Evolutionary conservation across 1,140 invertebrate species (phyloP), one percentile per base, ranked within the genome.

Genomic region (Lepeophtheirus salmonis): DNA sequence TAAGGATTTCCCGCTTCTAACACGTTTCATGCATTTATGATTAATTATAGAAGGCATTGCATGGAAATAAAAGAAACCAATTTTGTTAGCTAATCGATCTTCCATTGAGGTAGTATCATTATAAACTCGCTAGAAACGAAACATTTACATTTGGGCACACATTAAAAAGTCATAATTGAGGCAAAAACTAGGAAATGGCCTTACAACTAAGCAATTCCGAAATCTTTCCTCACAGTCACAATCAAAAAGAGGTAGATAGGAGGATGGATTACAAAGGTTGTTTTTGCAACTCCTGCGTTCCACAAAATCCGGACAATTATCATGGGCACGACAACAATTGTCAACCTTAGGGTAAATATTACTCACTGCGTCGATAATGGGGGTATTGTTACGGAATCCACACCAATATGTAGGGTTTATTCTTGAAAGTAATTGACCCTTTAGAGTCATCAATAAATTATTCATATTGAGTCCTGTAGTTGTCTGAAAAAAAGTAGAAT

Each of bases 291-390:
- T 2, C 2, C 52, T n/a, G 20, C 52, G 3, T 3, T 54, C 52
- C 17, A 54, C 22, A 54, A 20, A 21, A n/a, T 21, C 10, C 20
- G 52, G 52, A 20, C 52, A 54, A 4, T 54, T 20, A 23, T 54
- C 52, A 24, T 54, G 52, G 10, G n/a, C n/a, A 18, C 52, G 52
- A 54, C 52, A 54, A 13, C 52, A 54, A 23, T 54, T 54, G 22
- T 54, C 52, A 3, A 54, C 20, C 14, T 20, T 18, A 4, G 52
- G 52, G 21, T 54, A 54, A 20, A 54, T 20, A 4, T n/a, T 16
- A 20, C 52, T 54, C 16, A 54, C 6, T n/a, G 30, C 6, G 30
- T 10, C 6, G n/a, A 41, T 6, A 41, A n/a, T 6, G 30, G 30
- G n/a, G n/a, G 30, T 41, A n/a, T 6, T 10, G n/a, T 41, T 41